Percentiles rank a stretch among this genome's conserved stretches.
These are phyloP conservation scores for Poeciliopsis turneri DNA, from an alignment of 2,797 vertebrate genomes.

Conservation along the genomic window DNA sequence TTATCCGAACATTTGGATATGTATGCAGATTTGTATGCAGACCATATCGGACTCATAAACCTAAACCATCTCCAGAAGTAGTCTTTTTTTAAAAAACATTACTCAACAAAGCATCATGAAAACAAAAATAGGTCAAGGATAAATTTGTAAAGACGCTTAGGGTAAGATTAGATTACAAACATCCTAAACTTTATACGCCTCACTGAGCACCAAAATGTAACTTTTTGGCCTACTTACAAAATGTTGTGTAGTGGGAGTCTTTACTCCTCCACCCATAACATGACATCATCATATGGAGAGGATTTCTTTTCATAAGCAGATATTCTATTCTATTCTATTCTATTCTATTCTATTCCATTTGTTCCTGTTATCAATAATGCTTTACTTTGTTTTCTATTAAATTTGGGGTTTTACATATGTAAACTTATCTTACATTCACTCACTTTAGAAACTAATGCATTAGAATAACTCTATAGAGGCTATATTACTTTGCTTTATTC, in stretches of 20 bases:
- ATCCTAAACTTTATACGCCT: neutral
- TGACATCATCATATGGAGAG: neutral
- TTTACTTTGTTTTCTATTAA: neutral
- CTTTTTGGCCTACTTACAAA: neutral
- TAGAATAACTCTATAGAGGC: neutral
- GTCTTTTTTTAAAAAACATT: neutral
- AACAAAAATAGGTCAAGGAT: neutral
- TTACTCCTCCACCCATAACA: neutral
- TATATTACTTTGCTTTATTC: neutral
- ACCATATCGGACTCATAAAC: no score
- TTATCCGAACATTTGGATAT: no score
- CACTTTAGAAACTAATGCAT: conserved; percentile 28
- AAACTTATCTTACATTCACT: conserved; percentile 11
- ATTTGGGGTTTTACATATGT: neutral
- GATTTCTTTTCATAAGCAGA: neutral
- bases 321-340: neutral
- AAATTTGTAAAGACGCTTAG: neutral
- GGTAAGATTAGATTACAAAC: neutral
- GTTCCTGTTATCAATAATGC: neutral
- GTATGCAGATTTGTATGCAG: no score
- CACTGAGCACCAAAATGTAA: neutral
- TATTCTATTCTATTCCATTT: neutral
- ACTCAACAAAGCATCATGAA: no score
- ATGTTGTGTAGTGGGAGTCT: neutral
- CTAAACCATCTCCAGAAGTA: neutral